phyloP scores from a whole-genome alignment of 1,140 invertebrate species.

The Ceratoteleas bidentatus region DNA sequence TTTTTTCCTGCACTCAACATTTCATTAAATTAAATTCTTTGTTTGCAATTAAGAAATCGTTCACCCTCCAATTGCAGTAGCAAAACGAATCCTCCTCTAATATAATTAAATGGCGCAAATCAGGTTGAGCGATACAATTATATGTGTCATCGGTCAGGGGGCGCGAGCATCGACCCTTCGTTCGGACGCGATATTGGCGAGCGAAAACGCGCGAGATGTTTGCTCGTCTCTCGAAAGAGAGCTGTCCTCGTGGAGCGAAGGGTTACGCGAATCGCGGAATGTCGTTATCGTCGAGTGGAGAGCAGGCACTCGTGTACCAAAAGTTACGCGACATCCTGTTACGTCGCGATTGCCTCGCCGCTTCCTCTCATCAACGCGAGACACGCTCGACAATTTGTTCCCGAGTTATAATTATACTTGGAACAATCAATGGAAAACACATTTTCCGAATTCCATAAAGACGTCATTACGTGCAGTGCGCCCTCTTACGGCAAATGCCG shows the following conservation, averaged over 20 bases:
- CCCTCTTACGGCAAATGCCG: not conserved
- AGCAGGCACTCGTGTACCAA: constrained; percentile 65
- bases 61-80: not conserved
- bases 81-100: constrained; percentile 18
- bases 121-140: constrained; percentile 44
- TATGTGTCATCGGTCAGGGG: constrained; percentile 65
- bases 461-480: constrained; percentile 25
- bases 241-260: constrained; percentile 59
- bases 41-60: no score
- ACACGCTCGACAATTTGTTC: constrained; percentile 56
- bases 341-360: constrained; percentile 27
- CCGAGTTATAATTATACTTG: constrained; percentile 54
- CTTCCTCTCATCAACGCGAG: constrained; percentile 51
- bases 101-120: constrained; percentile 41
- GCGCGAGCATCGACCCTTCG: constrained; percentile 32
- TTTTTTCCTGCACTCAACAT: no score
- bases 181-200: constrained; percentile 42
- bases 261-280: constrained; percentile 66
- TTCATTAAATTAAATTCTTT: no score
- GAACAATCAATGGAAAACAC: constrained; percentile 39
- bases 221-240: constrained; percentile 65
- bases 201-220: constrained; percentile 63
- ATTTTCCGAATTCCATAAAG: constrained; percentile 34
- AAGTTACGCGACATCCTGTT: constrained; percentile 64
- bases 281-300: constrained; percentile 65